These are phyloP conservation scores for Meghimatium bilineatum DNA, from an alignment of 2,888 invertebrate species.

Conservation along the genomic window DNA sequence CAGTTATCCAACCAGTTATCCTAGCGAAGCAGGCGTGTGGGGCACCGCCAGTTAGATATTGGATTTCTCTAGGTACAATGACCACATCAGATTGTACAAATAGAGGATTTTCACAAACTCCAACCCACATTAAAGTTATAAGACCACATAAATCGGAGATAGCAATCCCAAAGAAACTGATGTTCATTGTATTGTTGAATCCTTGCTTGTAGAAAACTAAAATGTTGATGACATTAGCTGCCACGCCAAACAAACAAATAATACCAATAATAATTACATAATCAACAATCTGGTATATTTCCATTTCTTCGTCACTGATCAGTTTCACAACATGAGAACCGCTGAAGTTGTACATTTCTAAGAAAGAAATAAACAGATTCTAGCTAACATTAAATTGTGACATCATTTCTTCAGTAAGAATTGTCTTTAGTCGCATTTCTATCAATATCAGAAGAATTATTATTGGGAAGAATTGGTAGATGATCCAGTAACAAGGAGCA, in stretches of 20 bases:
- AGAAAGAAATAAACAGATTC: too few relatives aligned
- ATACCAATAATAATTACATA: neutral
- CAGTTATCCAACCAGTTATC: conserved; percentile 6
- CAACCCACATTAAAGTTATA: neutral
- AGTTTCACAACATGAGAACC: neutral
- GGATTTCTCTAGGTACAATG: neutral
- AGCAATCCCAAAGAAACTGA: conserved; percentile 5
- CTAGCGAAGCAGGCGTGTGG: neutral
- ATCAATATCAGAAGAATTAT: too few relatives aligned
- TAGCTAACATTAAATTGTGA: too few relatives aligned
- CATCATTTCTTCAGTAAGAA: too few relatives aligned
- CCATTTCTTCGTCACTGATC: neutral
- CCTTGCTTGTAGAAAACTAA: conserved; percentile 4
- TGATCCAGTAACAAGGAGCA: too few relatives aligned
- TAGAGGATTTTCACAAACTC: neutral
- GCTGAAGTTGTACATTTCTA: too few relatives aligned
- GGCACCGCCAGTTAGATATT: conserved; percentile 13
- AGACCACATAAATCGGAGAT: neutral
- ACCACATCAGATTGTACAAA: neutral
- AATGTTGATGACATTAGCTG: conserved; percentile 1
- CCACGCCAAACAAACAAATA: neutral
- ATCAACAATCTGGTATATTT: neutral
- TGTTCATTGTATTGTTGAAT: neutral
- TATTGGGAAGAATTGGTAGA: too few relatives aligned
- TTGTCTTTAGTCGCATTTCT: too few relatives aligned